phyloP scores from a whole-genome alignment of 2,888 invertebrate species.

The Terebella lapidaria region DNA sequence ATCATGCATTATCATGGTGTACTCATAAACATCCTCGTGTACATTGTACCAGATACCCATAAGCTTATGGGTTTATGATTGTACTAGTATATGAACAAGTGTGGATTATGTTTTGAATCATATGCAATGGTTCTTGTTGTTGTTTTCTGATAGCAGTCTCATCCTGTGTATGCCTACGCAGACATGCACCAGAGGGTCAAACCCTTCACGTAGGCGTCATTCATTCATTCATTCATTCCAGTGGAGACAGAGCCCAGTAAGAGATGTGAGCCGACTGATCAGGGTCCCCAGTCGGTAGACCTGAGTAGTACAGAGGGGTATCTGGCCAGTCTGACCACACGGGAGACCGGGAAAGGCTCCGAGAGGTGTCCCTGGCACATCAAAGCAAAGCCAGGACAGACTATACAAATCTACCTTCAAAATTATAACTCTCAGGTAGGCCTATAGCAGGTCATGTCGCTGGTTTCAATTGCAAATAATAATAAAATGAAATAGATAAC shows the following conservation, averaged over 20 bases:
- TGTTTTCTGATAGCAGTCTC: neutral
- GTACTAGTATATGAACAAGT: neutral
- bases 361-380: slow-evolving; percentile 14
- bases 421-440: neutral
- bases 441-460: no score
- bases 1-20: no score
- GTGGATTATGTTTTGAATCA: neutral
- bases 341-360: slow-evolving; percentile 8
- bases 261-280: neutral
- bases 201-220: no score
- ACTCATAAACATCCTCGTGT: no score
- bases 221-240: no score
- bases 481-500: no score
- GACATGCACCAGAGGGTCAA: no score
- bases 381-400: slow-evolving; percentile 10
- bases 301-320: neutral
- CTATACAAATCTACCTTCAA: neutral
- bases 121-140: neutral
- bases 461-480: no score
- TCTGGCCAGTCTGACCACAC: slow-evolving; percentile 7
- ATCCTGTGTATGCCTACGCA: no score
- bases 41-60: no score
- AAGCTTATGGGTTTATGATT: no score
- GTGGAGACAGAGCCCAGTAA: neutral
- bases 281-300: neutral